Evolutionary conservation across 2,888 invertebrate species (phyloP), one percentile per base, ranked within the genome.

Genomic region (Torymus aiolomorphi): DNA sequence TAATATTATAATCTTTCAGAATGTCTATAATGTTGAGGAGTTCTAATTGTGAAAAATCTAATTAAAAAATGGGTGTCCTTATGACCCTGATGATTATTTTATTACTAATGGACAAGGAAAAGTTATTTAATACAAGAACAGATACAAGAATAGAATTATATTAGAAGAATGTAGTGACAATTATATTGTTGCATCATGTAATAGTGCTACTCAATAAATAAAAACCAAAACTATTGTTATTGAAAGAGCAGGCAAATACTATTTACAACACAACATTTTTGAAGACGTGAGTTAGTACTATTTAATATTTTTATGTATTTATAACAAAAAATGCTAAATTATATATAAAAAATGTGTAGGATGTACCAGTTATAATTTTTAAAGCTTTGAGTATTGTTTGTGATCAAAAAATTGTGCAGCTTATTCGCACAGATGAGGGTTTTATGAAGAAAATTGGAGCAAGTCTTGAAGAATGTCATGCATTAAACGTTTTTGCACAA

Each of bases 21-120:
- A 98, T 99, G 97, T 99, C 99, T 0, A 95, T 99, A 67, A 99
- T 99, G 99, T 91, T 99, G 72, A 92, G 97, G 75, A 98, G 98
- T 81, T 97, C 97, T n/a, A n/a, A n/a, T n/a, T n/a, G n/a, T n/a
- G n/a, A n/a, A n/a, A n/a, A n/a, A n/a, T n/a, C n/a, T n/a, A n/a
- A n/a, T n/a, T n/a, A n/a, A n/a, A n/a, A n/a, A n/a, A n/a, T 98
- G n/a, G n/a, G n/a, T n/a, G n/a, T n/a, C n/a, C n/a, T n/a, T n/a
- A n/a, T n/a, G n/a, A n/a, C n/a, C n/a, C n/a, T n/a, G n/a, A n/a
- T n/a, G n/a, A n/a, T n/a, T n/a, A n/a, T n/a, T n/a, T n/a, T n/a
- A n/a, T n/a, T n/a, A n/a, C n/a, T n/a, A n/a, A n/a, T n/a, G n/a
- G n/a, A n/a, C n/a, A n/a, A n/a, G n/a, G n/a, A n/a, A n/a, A n/a